Evolutionary conservation across 2,888 invertebrate genomes (phyloP).

Genomic region (Athripsodes cinereus): DNA sequence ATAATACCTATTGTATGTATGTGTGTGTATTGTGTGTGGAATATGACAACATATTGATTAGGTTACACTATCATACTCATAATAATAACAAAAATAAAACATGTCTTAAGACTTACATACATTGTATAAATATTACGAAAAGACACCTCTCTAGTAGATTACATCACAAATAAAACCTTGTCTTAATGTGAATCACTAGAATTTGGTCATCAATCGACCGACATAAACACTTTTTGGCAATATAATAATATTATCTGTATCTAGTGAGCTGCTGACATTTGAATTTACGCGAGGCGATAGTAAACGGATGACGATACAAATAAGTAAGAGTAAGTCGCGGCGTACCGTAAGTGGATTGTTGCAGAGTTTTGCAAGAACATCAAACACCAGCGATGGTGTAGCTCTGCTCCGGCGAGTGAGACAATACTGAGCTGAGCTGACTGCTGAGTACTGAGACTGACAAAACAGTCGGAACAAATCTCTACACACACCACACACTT

Average conservation of each 20-base stretch:
- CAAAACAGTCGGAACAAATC: no score
- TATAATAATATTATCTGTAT: background rate
- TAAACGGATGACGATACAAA: background rate
- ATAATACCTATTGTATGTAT: background rate
- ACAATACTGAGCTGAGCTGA: no score
- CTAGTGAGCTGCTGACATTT: background rate
- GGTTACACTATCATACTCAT: no score
- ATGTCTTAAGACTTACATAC: slow-evolving; percentile 18
- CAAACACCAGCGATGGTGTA: background rate
- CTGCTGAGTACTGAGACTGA: no score
- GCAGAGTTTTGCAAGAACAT: no score
- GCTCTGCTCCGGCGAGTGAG: no score
- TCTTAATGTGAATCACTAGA: slow-evolving; percentile 11
- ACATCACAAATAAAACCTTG: slow-evolving; percentile 18
- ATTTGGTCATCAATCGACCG: slow-evolving; percentile 9
- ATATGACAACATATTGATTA: background rate
- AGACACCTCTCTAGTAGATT: slow-evolving; percentile 14
- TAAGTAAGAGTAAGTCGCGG: background rate
- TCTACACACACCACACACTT: no score
- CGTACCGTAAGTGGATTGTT: background rate
- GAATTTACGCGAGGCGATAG: background rate
- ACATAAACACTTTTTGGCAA: slow-evolving; percentile 3
- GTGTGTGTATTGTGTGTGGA: background rate
- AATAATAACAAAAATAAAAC: slow-evolving; percentile 10
- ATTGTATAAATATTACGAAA: slow-evolving; percentile 18